Conservation (phyloP, 2,797 vertebrate genomes). For the Pipistrellus kuhlii region DNA sequence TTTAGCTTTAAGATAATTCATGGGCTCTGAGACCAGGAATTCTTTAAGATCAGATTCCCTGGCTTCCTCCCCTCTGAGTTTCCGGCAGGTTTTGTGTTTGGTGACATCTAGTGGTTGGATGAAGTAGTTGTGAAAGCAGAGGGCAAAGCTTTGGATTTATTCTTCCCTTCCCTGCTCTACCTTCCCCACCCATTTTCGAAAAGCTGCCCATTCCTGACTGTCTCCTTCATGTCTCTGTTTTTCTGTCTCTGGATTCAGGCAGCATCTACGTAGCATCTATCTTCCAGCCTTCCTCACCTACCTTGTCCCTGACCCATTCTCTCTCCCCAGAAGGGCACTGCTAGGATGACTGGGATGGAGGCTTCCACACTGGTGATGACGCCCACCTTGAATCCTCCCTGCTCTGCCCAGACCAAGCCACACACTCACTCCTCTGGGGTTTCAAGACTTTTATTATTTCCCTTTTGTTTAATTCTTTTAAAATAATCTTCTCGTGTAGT, state of each 20-base stretch:
- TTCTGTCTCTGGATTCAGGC: neutral
- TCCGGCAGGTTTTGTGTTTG: slow-evolving; percentile 15
- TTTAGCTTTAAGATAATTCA: neutral
- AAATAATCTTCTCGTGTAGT: neutral
- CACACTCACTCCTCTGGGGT: neutral
- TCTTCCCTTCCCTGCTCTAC: neutral
- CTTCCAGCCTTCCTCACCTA: neutral
- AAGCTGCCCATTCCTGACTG: neutral
- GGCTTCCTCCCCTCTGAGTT: fast-evolving
- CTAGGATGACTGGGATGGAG: neutral
- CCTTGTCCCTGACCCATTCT: neutral
- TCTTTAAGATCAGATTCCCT: neutral
- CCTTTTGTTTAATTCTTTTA: neutral
- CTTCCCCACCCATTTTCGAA: neutral
- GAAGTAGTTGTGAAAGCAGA: neutral
- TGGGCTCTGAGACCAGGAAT: neutral
- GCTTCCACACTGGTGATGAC: too few relatives aligned
- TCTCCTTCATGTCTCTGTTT: neutral
- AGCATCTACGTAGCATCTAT: neutral
- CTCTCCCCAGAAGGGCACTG: neutral
- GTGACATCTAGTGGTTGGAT: slow-evolving; percentile 68
- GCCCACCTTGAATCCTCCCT: neutral
- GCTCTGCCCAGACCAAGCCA: neutral
- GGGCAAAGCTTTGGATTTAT: neutral
- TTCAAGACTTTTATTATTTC: neutral